phyloP scores from a whole-genome alignment of 2,888 invertebrate species.

The Parasteatoda lunata region DNA sequence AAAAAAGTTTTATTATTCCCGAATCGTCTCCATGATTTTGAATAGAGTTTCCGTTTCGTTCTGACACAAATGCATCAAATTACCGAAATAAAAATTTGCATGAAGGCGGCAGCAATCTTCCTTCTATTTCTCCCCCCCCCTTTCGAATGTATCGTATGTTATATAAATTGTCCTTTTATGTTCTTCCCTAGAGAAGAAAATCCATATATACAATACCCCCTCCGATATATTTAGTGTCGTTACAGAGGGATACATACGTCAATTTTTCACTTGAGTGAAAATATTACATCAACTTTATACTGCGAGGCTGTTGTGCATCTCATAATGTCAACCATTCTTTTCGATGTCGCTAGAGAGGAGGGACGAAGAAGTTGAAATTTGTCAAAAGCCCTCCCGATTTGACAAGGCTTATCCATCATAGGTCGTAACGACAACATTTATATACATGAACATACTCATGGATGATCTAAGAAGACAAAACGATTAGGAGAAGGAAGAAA shows the following conservation, averaged over 20 bases:
- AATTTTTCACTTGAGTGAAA: slow-evolving; percentile 59
- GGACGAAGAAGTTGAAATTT: slow-evolving; percentile 1
- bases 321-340: slow-evolving; percentile 68
- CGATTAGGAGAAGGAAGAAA: too few relatives aligned
- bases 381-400: slow-evolving; percentile 9
- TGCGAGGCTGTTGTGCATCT: slow-evolving; percentile 39
- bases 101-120: slow-evolving; percentile 5
- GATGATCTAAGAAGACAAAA: too few relatives aligned
- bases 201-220: slow-evolving; percentile 38
- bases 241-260: slow-evolving; percentile 61
- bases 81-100: slow-evolving; percentile 51
- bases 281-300: slow-evolving; percentile 61
- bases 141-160: neutral
- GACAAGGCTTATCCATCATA: slow-evolving; percentile 60
- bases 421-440: slow-evolving; percentile 58
- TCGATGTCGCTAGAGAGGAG: slow-evolving; percentile 24
- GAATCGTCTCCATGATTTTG: neutral
- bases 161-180: neutral
- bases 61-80: neutral
- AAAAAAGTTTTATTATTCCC: neutral
- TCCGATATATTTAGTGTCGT: slow-evolving; percentile 40
- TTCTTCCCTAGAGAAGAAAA: slow-evolving; percentile 11
- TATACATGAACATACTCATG: too few relatives aligned
- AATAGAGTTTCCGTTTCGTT: neutral
- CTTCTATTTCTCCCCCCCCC: neutral